A percentile compares a stretch with the other conserved stretches of the same genome.
These are phyloP conservation scores for Phalacrocorax aristotelis DNA, from an alignment of 2,113 vertebrate species.

Conservation along the genomic window DNA sequence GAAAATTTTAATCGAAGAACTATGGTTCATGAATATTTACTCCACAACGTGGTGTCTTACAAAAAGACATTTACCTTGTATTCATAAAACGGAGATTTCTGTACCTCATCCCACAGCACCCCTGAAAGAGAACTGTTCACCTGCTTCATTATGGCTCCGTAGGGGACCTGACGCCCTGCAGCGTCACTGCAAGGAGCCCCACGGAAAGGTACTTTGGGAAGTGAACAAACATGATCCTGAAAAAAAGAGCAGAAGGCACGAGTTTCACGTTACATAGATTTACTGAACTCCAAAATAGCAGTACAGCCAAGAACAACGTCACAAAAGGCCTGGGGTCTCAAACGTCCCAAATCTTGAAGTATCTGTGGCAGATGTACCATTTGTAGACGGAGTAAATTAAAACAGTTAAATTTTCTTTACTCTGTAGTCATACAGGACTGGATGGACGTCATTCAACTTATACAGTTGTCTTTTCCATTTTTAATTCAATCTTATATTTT, in stretches of 20 bases:
- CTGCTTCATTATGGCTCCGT: conserved; percentile 84
- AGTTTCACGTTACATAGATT: neutral
- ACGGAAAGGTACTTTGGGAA: conserved; percentile 85
- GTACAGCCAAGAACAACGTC: neutral
- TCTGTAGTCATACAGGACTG: neutral
- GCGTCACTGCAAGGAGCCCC: conserved; percentile 93
- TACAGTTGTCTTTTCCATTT: neutral
- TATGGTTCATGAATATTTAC: neutral
- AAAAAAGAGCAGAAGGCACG: neutral
- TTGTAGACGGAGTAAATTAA: neutral
- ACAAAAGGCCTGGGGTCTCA: neutral
- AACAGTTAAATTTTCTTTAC: neutral
- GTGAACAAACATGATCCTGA: conserved; percentile 82
- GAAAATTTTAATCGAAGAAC: neutral
- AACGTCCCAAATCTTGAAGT: neutral
- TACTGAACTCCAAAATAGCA: neutral
- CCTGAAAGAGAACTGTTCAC: conserved; percentile 84
- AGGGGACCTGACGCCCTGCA: conserved; percentile 85
- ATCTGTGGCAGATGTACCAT: neutral
- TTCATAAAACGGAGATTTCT: conserved; percentile 88
- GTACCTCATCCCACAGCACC: conserved; percentile 82
- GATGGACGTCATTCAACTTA: neutral
- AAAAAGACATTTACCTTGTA: conserved; percentile 79
- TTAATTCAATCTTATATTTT: neutral
- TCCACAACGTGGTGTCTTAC: neutral